Evolutionary conservation across 2,888 invertebrate species (phyloP).

Genomic region (Drosophila pegasa): DNA sequence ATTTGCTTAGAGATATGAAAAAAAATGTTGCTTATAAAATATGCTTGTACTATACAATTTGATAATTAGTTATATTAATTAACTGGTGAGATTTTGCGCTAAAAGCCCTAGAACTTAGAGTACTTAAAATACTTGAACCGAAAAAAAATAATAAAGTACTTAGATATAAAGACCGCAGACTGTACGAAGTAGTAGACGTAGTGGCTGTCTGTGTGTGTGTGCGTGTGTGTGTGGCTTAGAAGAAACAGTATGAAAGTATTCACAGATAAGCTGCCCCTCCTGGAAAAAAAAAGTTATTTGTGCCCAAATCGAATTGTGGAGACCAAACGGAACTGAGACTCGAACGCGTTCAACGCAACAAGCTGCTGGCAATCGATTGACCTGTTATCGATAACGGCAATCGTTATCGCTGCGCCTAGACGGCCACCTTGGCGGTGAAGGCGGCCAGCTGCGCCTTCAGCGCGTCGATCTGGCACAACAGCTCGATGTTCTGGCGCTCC

Average conservation of each 20-base stretch:
- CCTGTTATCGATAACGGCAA: conserved; percentile 25
- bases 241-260: conserved; percentile 48
- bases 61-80: conserved; percentile 44
- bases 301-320: conserved; percentile 9
- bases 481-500: conserved; percentile 93
- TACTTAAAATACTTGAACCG: conserved; percentile 46
- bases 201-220: neutral
- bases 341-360: conserved; percentile 80
- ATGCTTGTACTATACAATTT: conserved; percentile 32
- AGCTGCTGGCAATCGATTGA: conserved; percentile 43
- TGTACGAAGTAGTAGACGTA: neutral
- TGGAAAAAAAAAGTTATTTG: conserved; percentile 12
- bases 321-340: conserved; percentile 39
- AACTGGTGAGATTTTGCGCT: conserved; percentile 65
- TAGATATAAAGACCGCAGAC: conserved; percentile 10
- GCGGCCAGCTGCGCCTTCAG: conserved; percentile 87
- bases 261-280: conserved; percentile 73
- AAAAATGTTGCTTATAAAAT: conserved; percentile 42
- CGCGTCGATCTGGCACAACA: conserved; percentile 89
- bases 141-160: conserved; percentile 20
- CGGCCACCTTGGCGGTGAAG: conserved; percentile 71
- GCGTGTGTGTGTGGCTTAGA: conserved; percentile 17
- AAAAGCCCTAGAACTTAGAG: conserved; percentile 51
- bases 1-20: conserved; percentile 46
- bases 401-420: conserved; percentile 34